phyloP scores from a whole-genome alignment of 2,797 vertebrate species.

The Vipera ursinii region DNA sequence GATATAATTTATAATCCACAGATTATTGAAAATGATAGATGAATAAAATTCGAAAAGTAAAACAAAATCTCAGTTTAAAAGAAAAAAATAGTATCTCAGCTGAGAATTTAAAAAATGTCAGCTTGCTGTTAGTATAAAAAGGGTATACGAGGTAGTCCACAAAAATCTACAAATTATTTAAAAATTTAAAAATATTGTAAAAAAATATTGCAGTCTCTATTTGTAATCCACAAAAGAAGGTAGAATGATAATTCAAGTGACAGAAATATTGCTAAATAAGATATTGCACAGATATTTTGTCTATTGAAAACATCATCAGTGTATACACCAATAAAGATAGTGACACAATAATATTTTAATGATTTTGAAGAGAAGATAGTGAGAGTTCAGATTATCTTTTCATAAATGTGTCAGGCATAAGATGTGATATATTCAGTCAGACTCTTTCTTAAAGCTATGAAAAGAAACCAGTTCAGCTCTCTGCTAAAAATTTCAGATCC shows the following conservation, averaged over 20 bases:
- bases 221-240: too few relatives aligned
- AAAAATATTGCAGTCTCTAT: too few relatives aligned
- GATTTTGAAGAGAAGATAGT: not conserved
- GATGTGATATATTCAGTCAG: not conserved
- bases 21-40: too few relatives aligned
- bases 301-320: not conserved
- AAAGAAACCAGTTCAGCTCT: not conserved
- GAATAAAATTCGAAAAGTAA: too few relatives aligned
- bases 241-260: not conserved
- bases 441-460: not conserved
- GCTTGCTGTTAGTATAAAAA: too few relatives aligned
- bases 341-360: not conserved
- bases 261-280: not conserved
- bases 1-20: too few relatives aligned
- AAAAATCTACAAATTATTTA: too few relatives aligned
- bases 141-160: too few relatives aligned
- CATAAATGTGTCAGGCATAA: not conserved
- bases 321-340: not conserved
- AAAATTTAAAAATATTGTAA: too few relatives aligned
- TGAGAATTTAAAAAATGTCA: too few relatives aligned
- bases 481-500: not conserved
- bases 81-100: too few relatives aligned
- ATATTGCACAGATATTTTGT: not conserved
- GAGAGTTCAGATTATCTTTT: not conserved
- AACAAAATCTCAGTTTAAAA: too few relatives aligned